A percentile compares a stretch with the other conserved stretches of the same genome.
Evolutionary conservation across 2,113 vertebrate species (phyloP).

Genomic region (Bos javanicus): DNA sequence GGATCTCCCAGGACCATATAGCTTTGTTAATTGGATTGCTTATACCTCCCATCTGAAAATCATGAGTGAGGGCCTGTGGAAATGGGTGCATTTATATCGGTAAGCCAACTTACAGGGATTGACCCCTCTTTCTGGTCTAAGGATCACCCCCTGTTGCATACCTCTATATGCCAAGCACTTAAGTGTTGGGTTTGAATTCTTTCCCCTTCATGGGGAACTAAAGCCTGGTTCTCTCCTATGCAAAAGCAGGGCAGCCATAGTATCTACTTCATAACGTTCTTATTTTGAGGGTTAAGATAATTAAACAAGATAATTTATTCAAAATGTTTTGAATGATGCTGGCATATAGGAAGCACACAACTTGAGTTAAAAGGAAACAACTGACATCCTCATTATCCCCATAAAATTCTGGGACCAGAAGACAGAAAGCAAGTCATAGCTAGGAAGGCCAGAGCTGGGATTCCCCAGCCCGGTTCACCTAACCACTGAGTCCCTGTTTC

Average conservation of each 20-base stretch:
- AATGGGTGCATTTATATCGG: neutral
- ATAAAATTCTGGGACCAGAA: neutral
- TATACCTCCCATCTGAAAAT: neutral
- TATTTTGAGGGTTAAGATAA: neutral
- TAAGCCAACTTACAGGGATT: neutral
- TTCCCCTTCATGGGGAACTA: rapidly evolving
- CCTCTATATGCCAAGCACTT: neutral
- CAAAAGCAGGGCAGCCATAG: neutral
- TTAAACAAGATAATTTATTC: neutral
- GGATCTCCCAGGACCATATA: neutral
- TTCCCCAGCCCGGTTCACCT: neutral
- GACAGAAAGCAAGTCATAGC: neutral
- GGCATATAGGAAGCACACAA: neutral
- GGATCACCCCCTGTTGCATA: no score
- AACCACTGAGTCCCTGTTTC: neutral
- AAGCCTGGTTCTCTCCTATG: neutral
- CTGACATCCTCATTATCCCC: neutral
- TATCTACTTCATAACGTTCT: neutral
- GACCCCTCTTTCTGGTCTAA: neutral
- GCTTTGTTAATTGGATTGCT: neutral
- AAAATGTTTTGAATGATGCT: neutral
- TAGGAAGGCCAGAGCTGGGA: neutral
- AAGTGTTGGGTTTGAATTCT: neutral
- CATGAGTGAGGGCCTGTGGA: neutral
- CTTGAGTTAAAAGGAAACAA: neutral